Evolutionary conservation across 2,888 invertebrate species (phyloP).

Genomic region (Rhingia campestris): DNA sequence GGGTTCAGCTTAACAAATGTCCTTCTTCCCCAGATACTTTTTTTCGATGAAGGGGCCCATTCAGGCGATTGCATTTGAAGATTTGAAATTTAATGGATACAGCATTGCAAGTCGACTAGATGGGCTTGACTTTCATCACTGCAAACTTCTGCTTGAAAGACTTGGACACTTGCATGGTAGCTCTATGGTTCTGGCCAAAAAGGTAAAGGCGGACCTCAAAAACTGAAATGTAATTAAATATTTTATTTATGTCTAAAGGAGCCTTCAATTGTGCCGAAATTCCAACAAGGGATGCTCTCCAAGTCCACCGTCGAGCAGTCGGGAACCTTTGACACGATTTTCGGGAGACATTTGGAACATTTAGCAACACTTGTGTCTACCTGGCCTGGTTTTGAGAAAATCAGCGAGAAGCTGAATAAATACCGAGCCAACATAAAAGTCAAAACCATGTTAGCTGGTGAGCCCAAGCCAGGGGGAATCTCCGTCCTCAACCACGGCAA

Average conservation of each 20-base stretch:
- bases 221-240: no score
- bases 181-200: slow-evolving; percentile 84
- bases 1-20: neutral
- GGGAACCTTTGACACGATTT: slow-evolving; percentile 78
- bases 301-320: slow-evolving; percentile 78
- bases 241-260: slow-evolving; percentile 14
- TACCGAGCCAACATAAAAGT: slow-evolving; percentile 79
- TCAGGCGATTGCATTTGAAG: slow-evolving; percentile 83
- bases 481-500: slow-evolving; percentile 84
- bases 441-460: slow-evolving; percentile 77
- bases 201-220: slow-evolving; percentile 77
- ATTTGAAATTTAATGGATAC: slow-evolving; percentile 83
- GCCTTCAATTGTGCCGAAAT: slow-evolving; percentile 72
- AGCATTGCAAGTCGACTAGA: slow-evolving; percentile 83
- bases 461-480: slow-evolving; percentile 77
- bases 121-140: slow-evolving; percentile 84
- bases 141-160: slow-evolving; percentile 83
- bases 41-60: slow-evolving; percentile 77
- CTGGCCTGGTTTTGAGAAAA: slow-evolving; percentile 76
- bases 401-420: slow-evolving; percentile 77
- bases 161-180: slow-evolving; percentile 84
- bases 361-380: slow-evolving; percentile 76
- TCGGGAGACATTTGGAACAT: slow-evolving; percentile 78
- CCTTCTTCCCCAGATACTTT: slow-evolving; percentile 75
- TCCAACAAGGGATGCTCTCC: slow-evolving; percentile 77